phyloP scores from a whole-genome alignment of 1,140 invertebrate species.

The Drosophila erecta region DNA sequence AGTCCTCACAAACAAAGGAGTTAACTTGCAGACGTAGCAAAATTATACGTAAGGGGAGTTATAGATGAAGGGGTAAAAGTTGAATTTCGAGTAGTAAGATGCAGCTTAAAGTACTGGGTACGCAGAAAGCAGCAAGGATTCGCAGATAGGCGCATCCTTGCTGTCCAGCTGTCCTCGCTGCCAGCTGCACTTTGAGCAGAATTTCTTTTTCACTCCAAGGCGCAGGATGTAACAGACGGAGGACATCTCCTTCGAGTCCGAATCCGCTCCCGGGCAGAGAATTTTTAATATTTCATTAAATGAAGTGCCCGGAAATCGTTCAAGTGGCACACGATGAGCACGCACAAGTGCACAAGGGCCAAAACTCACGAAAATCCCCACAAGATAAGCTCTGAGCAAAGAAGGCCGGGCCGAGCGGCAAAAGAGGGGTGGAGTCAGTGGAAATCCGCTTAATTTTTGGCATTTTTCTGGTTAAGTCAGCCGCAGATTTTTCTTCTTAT shows the following conservation, averaged over 20 bases:
- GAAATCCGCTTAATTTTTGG: slow-evolving; percentile 77
- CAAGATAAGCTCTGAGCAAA: slow-evolving; percentile 44
- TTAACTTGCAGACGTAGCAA: too few species aligned
- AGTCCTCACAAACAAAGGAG: too few species aligned
- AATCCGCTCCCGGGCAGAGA: slow-evolving; percentile 43
- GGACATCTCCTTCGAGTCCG: slow-evolving; percentile 41
- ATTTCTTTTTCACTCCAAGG: slow-evolving; percentile 23
- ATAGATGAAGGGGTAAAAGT: too few species aligned
- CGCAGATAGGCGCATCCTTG: slow-evolving; percentile 36
- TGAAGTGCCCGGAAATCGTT: slow-evolving; percentile 81
- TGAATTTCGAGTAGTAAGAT: not conserved
- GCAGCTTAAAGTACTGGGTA: slow-evolving; percentile 9
- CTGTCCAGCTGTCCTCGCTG: slow-evolving; percentile 21
- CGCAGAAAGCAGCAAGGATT: not conserved
- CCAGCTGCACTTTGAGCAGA: slow-evolving; percentile 55
- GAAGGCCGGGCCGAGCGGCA: not conserved
- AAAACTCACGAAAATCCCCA: slow-evolving; percentile 46
- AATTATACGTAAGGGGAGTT: too few species aligned
- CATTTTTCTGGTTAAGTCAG: slow-evolving; percentile 81
- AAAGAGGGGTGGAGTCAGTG: slow-evolving; percentile 5
- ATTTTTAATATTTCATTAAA: slow-evolving; percentile 85
- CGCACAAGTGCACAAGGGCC: slow-evolving; percentile 64
- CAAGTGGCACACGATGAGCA: slow-evolving; percentile 78
- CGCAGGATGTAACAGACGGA: slow-evolving; percentile 1
- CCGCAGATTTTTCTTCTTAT: slow-evolving; percentile 57